Base-by-base conservation (phyloP, 2,113 vertebrate species). In the Thamnaconus septentrionalis region DNA sequence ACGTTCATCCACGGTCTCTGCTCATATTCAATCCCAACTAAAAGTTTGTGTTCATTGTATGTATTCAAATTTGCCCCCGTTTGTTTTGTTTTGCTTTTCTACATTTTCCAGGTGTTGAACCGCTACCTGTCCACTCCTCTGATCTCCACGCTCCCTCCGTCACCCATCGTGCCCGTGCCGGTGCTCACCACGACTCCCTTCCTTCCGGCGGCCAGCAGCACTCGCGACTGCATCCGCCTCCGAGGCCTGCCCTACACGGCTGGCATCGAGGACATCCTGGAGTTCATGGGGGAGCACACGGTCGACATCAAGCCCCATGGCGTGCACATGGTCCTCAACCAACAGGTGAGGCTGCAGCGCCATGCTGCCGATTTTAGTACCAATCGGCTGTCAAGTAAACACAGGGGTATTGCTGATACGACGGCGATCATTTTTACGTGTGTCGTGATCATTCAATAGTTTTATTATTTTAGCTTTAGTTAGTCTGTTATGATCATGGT, bases 321-420 rank as follows among this genome's bases (percentile, higher is more conserved):
- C 59, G 95, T 98, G 58, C 97, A 98, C 76, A 97, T 98, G 96
- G 96, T 98, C 56, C 94, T 98, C 70, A 98, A 98, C 77, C 97
- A 98, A 72, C 96, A 98, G 94, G 97, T 98, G 71, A 83, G 80
- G 58, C 9, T 41, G 51, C 5, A 5, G 8, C 7, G 8, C 5
- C 4, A 4, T 40, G 1, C 18, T 31, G 18, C 18, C 18, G 18
- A 31, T 31, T 31, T 31, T 31, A n/a, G n/a, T 31, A 31, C 18
- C 18, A 31, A 0, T 31, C 4, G 11, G 18, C 18, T 31, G 18
- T 31, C 18, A 31, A 31, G 18, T 31, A 31, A 31, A 31, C 18
- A 31, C 18, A 31, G 18, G 18, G 18, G 18, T 2, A 31, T 31
- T 31, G 18, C 18, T 31, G 18, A 31, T 31, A 31, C 18, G 18